Base-by-base conservation (phyloP, 2,113 vertebrate species). In the Ailurus styani region DNA sequence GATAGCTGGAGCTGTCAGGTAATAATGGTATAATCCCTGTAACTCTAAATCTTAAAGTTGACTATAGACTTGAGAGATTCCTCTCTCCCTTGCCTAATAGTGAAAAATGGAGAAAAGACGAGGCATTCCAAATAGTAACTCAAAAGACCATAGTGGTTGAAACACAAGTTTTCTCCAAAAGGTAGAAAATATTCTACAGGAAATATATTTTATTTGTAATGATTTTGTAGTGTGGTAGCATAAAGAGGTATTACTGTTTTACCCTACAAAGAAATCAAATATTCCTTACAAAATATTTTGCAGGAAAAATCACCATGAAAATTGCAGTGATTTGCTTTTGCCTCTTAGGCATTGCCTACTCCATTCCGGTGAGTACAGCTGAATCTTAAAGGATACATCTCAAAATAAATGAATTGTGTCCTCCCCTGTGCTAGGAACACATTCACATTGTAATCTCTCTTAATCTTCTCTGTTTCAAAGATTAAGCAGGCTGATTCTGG, bases 291-390 rank as follows among this genome's bases (percentile, higher is more conserved):
- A 98, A 96, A 62, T 98, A 47, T 97, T 92, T 99, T 97, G 52
- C 85, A 99, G 98, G 97, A 94, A 94, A 89, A 96, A 34, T 70
- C 34, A 96, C 93, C 85, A 99, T 99, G 99, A 99, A 98, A 97
- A 87, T 75, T 70, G 95, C 97, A 31, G 86, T 98, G 93, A 94
- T 99, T 82, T 98, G 94, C 92, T 95, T 99, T 62, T 99, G 98
- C 93, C 97, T 99, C 45, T 55, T 99, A n/a, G 98, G 98, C 96
- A 45, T 99, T 0, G 47, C 98, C 1, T 90, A 85, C 23, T 96
- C 98, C 68, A 87, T 98, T 55, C 99, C 99, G 23, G 99, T 99
- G 91, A 99, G 99, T 99, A 98, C 37, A 90, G 31, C 31, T 72
- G 85, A 75, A 60, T 40, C 29, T 45, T 68, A 57, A 68, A 37